Evolutionary conservation across 1,140 invertebrate genomes (phyloP).

Genomic region (Leptopilina clavipes): DNA sequence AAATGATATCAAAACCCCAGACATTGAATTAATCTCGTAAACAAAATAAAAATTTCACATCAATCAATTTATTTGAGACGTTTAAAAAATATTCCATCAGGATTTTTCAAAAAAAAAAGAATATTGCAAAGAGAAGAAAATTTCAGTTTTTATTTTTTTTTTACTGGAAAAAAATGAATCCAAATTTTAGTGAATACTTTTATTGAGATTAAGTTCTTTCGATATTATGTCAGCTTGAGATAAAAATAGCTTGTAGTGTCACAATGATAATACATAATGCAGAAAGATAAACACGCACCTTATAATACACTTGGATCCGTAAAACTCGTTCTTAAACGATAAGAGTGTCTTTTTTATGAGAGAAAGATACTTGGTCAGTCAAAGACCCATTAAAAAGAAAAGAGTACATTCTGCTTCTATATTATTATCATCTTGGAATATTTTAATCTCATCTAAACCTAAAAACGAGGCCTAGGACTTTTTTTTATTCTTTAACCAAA

Average conservation of each 20-base stretch:
- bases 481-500: background rate
- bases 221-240: slow-evolving; percentile 11
- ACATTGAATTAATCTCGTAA: slow-evolving; percentile 17
- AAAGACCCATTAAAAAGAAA: background rate
- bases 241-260: slow-evolving; percentile 10
- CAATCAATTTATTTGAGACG: background rate
- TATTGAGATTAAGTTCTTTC: background rate
- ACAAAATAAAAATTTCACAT: background rate
- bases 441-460: background rate
- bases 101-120: too few species aligned
- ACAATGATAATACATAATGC: slow-evolving; percentile 16
- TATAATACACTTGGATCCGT: background rate
- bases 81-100: background rate
- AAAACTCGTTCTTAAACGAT: background rate
- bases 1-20: background rate
- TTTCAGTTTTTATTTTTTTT: too few species aligned
- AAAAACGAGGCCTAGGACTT: background rate
- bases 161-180: background rate
- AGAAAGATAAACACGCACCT: slow-evolving; percentile 18
- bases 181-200: background rate
- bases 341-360: background rate
- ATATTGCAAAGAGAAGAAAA: too few species aligned
- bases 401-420: background rate
- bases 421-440: background rate
- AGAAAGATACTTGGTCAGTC: background rate